Evolutionary conservation across 64 coral and sea anemone species (phyloP).

Genomic region (Pocillopora verrucosa): DNA sequence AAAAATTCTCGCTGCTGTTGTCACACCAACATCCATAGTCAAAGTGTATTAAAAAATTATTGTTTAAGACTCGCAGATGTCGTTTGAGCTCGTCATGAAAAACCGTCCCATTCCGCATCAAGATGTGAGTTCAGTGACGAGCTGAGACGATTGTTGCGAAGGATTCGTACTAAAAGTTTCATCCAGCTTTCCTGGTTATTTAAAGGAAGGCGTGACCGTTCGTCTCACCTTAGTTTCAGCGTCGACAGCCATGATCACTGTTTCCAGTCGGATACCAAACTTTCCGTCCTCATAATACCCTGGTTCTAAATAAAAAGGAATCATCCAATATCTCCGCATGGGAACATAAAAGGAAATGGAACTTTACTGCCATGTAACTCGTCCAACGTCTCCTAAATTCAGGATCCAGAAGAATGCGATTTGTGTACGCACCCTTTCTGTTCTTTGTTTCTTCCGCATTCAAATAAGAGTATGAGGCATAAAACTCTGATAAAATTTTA

Average conservation of each 20-base stretch:
- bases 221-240: conserved; percentile 65
- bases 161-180: background rate
- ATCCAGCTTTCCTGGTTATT: background rate
- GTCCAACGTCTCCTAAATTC: background rate
- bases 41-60: too few relatives aligned
- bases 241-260: conserved; percentile 56
- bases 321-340: too few relatives aligned
- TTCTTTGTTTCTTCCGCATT: too few relatives aligned
- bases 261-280: conserved; percentile 91
- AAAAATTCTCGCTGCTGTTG: too few relatives aligned
- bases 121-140: background rate
- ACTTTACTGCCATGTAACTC: background rate
- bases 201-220: background rate
- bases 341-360: background rate
- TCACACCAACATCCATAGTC: too few relatives aligned
- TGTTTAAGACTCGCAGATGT: too few relatives aligned
- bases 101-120: too few relatives aligned
- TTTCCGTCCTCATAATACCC: conserved; percentile 87
- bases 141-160: background rate
- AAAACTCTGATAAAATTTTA: too few relatives aligned
- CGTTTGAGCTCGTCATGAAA: too few relatives aligned
- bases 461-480: too few relatives aligned
- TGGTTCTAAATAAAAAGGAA: conserved; percentile 60
- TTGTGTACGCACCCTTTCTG: too few relatives aligned
- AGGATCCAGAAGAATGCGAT: too few relatives aligned